phyloP scores from a whole-genome alignment of 2,888 invertebrate genomes.

The Drosophila paracracens region DNA sequence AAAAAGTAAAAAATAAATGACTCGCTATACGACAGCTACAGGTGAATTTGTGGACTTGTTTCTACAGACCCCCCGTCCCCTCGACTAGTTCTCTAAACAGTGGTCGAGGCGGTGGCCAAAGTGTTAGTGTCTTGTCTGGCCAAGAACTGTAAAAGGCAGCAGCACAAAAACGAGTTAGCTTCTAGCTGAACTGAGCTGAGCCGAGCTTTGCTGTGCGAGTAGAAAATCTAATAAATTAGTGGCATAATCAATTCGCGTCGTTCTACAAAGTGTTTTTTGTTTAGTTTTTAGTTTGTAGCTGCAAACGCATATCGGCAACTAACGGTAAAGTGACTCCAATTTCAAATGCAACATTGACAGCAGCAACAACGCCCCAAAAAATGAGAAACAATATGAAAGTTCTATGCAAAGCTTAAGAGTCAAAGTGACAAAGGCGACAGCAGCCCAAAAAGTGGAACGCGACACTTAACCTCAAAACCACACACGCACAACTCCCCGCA shows the following conservation, averaged over 20 bases:
- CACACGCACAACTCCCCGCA: conserved; percentile 4
- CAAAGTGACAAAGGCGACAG: conserved; percentile 58
- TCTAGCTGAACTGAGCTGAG: conserved; percentile 8
- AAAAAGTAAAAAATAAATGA: conserved; percentile 53
- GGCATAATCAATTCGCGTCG: conserved; percentile 71
- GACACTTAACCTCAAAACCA: conserved; percentile 58
- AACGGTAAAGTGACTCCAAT: conserved; percentile 55
- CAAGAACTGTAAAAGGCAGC: conserved; percentile 62
- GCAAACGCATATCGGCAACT: conserved; percentile 34
- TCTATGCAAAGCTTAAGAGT: conserved; percentile 36
- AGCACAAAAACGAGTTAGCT: conserved; percentile 49
- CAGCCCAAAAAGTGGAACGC: conserved; percentile 64
- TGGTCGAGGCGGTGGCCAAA: conserved; percentile 58
- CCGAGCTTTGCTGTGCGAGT: conserved; percentile 11
- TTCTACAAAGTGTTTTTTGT: conserved; percentile 41
- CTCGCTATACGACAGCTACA: conserved; percentile 71
- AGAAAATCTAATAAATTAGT: conserved; percentile 73
- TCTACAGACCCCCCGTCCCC: conserved; percentile 21
- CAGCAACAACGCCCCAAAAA: conserved; percentile 48
- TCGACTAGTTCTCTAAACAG: conserved; percentile 17
- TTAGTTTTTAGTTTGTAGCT: background rate
- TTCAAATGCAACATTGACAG: conserved; percentile 30
- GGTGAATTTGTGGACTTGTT: conserved; percentile 77
- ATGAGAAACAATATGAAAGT: conserved; percentile 24
- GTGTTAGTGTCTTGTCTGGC: conserved; percentile 51